A percentile compares a stretch with the other conserved stretches of the same genome.
These are phyloP conservation scores for Egretta garzetta DNA, from an alignment of 2,113 vertebrate genomes.

Conservation along the genomic window DNA sequence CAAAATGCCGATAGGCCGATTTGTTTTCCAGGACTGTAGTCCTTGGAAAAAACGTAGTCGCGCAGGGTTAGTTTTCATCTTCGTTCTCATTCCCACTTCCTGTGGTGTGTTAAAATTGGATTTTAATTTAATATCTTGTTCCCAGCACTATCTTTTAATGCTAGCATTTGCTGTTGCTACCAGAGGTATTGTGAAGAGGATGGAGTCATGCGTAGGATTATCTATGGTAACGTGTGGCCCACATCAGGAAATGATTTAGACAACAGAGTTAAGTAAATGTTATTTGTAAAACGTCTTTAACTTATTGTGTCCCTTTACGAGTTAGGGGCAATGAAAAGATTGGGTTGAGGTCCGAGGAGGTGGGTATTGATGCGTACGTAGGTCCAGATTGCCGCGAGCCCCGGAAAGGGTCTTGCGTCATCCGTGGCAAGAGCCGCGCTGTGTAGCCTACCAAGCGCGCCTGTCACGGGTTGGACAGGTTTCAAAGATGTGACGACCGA, in stretches of 20 bases:
- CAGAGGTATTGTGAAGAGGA: neutral
- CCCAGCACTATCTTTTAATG: neutral
- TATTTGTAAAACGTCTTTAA: neutral
- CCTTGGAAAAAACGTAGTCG: neutral
- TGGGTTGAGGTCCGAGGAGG: neutral
- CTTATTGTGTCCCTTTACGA: neutral
- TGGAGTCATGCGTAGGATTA: neutral
- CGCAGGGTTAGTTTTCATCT: neutral
- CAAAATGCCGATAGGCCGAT: neutral
- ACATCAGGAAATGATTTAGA: neutral
- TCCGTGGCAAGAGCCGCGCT: neutral
- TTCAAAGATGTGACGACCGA: neutral
- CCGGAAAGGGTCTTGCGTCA: fast-evolving
- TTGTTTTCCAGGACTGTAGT: neutral
- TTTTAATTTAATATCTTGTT: constrained; percentile 2
- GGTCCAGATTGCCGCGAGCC: neutral
- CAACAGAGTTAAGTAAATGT: neutral
- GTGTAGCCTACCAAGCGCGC: neutral
- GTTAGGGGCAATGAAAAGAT: neutral
- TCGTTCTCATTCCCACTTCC: neutral
- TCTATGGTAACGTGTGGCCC: neutral
- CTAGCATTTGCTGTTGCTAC: neutral
- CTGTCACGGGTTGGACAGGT: neutral
- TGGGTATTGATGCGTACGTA: neutral
- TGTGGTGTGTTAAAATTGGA: neutral